A percentile compares a stretch with the other conserved stretches of the same genome.
Conservation (phyloP, 2,888 invertebrate species). For the Celastrina argiolus region DNA sequence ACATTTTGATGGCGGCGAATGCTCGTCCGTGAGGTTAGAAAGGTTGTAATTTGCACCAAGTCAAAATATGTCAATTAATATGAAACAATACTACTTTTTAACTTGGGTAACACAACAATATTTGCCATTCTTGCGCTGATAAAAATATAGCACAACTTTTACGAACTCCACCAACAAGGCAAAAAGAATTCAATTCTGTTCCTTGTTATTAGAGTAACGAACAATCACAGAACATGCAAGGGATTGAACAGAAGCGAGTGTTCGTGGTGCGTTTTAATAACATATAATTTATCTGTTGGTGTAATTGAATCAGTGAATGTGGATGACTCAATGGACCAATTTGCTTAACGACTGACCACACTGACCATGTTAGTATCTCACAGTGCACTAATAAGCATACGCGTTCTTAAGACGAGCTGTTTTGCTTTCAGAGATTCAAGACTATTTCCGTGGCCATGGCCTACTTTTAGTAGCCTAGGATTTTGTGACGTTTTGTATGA, state of each 20-base stretch:
- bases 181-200: neutral
- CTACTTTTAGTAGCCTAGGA: too few relatives aligned
- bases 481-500: too few relatives aligned
- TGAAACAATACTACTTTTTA: too few relatives aligned
- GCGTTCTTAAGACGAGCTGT: neutral
- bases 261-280: constrained; percentile 38
- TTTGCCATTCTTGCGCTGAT: too few relatives aligned
- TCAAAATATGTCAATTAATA: neutral
- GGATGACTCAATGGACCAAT: constrained; percentile 54
- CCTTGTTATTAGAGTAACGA: neutral
- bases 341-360: constrained; percentile 36
- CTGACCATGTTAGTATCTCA: neutral
- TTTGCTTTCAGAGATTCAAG: neutral
- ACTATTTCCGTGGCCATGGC: too few relatives aligned
- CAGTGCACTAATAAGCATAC: neutral
- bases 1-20: neutral
- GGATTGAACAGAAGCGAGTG: constrained; percentile 8
- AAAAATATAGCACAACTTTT: too few relatives aligned
- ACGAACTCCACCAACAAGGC: neutral
- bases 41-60: neutral
- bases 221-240: neutral
- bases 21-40: neutral
- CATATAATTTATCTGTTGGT: constrained; percentile 41
- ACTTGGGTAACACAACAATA: too few relatives aligned
- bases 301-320: constrained; percentile 48